These are phyloP conservation scores for Ditylenchus dipsaci DNA, from an alignment of 1,140 invertebrate genomes.

Conservation along the genomic window DNA sequence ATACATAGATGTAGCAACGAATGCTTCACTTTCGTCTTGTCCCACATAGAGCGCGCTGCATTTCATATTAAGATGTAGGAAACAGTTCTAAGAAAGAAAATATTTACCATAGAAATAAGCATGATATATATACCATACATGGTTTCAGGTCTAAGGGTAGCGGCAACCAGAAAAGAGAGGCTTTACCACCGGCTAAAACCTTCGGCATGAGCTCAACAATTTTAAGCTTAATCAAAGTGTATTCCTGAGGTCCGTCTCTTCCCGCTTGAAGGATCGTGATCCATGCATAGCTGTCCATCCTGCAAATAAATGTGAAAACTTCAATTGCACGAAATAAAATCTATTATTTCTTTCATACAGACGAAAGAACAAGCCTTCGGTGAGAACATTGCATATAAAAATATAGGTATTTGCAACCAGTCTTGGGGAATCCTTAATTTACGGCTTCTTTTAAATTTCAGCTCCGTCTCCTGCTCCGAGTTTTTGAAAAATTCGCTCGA, in stretches of 20 bases:
- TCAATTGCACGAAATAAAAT: too few relatives aligned
- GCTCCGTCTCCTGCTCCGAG: too few relatives aligned
- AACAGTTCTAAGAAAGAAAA: conserved; percentile 71
- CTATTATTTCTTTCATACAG: too few relatives aligned
- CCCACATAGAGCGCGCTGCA: conserved; percentile 54
- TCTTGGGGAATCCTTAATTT: too few relatives aligned
- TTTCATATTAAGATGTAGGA: conserved; percentile 87
- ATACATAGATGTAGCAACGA: conserved; percentile 74
- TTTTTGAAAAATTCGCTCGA: too few relatives aligned
- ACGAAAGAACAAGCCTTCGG: conserved; percentile 68
- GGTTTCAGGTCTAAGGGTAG: conserved; percentile 94
- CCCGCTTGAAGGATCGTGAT: conserved; percentile 92
- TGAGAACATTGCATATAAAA: conserved; percentile 84
- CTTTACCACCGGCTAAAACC: conserved; percentile 46
- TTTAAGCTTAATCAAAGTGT: conserved; percentile 92
- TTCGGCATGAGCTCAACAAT: conserved; percentile 65
- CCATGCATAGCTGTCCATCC: conserved; percentile 98
- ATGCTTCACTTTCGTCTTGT: conserved; percentile 69
- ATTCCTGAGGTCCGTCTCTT: conserved; percentile 97
- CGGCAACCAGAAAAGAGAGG: conserved; percentile 82
- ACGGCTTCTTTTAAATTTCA: too few relatives aligned
- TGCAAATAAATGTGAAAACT: too few relatives aligned
- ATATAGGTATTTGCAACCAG: not conserved
- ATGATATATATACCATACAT: conserved; percentile 85
- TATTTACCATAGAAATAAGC: not conserved